Evolutionary conservation across 2,888 invertebrate species (phyloP), one percentile per base, ranked within the genome.

Genomic region (Tryphoninae sp.): DNA sequence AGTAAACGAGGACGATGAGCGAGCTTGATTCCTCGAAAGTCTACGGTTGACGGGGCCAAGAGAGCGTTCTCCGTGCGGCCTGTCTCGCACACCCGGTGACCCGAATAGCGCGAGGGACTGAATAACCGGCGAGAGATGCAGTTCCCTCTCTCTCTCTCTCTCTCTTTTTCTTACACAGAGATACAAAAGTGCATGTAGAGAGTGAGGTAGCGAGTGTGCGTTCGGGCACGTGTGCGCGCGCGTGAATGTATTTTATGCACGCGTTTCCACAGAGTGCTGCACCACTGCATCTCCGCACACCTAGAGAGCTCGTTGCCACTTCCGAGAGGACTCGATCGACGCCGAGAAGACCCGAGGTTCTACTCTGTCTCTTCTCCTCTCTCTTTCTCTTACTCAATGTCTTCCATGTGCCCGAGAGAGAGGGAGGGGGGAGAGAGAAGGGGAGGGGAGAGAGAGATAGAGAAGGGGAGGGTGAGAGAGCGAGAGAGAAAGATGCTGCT

Each of bases 251-350:
- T 53, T 26, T 23, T 11, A 62, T 23, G 64, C n/a, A 9, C 16
- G 16, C 13, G 26, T 16, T 8, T 64, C 53, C 23, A 40, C n/a
- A 26, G 40, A 58, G 40, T 61, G 23, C 65, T 71, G 71, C 68
- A 68, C 64, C 80, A 67, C 58, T 40, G 23, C 16, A 62, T 76
- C 67, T 76, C 49, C 82, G 80, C 68, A 79, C 82, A 82, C 67
- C 79, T 75, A 77, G 23, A 53, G 51, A 53, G 51, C 59, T 58
- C 59, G 51, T 53, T 51, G 53, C 51, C 82, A 71, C 55, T 55
- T 16, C 16, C 89, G 88, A 88, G 84, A 81, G 73, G 82, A 76
- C 85, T 86, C 89, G 88, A 88, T 80, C 81, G 79, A 80, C 85
- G 80, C 88, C 89, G 89, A 89, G 81, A 69, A 84, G 84, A 84